Evolutionary conservation across 2,797 vertebrate species (phyloP), one percentile per base, ranked within the genome.

Genomic region (Periophthalmus magnuspinnatus): DNA sequence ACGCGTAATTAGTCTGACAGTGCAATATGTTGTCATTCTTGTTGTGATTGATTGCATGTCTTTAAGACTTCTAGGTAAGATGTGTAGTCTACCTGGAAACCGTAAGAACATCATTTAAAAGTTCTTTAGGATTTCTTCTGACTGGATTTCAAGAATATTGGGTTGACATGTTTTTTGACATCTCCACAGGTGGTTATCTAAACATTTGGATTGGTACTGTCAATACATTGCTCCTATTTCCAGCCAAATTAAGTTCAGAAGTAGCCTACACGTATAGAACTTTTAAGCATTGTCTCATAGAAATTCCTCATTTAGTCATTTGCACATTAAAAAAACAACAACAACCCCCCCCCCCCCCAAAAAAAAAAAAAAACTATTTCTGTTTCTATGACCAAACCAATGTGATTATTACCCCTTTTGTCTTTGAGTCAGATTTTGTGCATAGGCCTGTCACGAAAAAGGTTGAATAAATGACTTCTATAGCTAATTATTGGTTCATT

Each of bases 161-260:
- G 33, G 17, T 34, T 57, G 24, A 32, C 24, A 11, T 57, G 24
- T 9, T 28, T 10, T 9, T 28, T 10, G 21, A 24, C 38, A 0
- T n/a, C 13, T 48, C 0, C 16, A 68, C 57, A 56, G 52, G 58
- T 67, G 38, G 2, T 21, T 71, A 58, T 59, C 48, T 36, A 2
- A 72, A 86, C 84, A 86, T 79, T 82, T 90, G 41, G 41, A 14
- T 13, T 41, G 38, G 11, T 41, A 0, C 13, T 41, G 38, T 84
- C 81, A 84, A 78, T 52, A 66, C 5, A 34, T 63, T 63, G 54
- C 38, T 47, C 5, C 1, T 19, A 0, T 2, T n/a, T n/a, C 7
- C 33, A 9, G 4, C 68, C 16, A 50, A 70, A 75, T 62, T 70
- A 32, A 52, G 21, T 2, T 64, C 19, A 5, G 19, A 68, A 74